Evolutionary conservation across 2,888 invertebrate species (phyloP).

Genomic region (Druceiella hillmani): DNA sequence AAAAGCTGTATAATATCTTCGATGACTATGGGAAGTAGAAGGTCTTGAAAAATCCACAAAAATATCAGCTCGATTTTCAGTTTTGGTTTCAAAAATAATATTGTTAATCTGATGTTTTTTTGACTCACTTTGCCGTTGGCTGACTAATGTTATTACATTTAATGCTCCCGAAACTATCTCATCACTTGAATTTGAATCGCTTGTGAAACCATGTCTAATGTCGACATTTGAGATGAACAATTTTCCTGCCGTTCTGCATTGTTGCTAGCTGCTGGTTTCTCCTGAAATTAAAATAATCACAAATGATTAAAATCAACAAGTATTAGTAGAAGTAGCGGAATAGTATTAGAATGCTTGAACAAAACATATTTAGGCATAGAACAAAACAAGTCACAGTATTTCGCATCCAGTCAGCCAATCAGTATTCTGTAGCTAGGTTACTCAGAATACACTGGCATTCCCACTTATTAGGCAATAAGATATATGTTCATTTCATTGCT

Average conservation of each 20-base stretch:
- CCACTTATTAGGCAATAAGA: no score
- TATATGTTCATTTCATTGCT: no score
- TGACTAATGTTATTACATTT: slow-evolving; percentile 12
- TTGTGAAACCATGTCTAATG: slow-evolving; percentile 14
- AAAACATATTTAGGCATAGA: no score
- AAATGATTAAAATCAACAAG: no score
- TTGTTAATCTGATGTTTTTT: slow-evolving; percentile 15
- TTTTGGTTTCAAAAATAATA: slow-evolving; percentile 19
- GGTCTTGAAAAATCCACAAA: slow-evolving; percentile 16
- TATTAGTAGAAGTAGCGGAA: no score
- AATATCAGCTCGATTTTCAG: slow-evolving; percentile 17
- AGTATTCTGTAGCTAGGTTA: no score
- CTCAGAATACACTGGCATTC: no score
- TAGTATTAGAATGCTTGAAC: no score
- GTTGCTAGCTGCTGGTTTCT: slow-evolving; percentile 14
- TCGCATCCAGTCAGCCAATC: no score
- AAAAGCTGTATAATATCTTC: slow-evolving; percentile 17
- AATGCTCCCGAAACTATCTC: slow-evolving; percentile 12
- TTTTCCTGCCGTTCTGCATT: slow-evolving; percentile 13
- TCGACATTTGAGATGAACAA: slow-evolving; percentile 13
- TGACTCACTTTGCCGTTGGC: slow-evolving; percentile 5
- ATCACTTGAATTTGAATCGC: slow-evolving; percentile 14
- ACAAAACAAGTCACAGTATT: no score
- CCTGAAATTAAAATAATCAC: no score
- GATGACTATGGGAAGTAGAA: slow-evolving; percentile 16